Conservation (phyloP, 35 echinoderm and acorn worm species). For the Eucidaris tribuloides region DNA sequence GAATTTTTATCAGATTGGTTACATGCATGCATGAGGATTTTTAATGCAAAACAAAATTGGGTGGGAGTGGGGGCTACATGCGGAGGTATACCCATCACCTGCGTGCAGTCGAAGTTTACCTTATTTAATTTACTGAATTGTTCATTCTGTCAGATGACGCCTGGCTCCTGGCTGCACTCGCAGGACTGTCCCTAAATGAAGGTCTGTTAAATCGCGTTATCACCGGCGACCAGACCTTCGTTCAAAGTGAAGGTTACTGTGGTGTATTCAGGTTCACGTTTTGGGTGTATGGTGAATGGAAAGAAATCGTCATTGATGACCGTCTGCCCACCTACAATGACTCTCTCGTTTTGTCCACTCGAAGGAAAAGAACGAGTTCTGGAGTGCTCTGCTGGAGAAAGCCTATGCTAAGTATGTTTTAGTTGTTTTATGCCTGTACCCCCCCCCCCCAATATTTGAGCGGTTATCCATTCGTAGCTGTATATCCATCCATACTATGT, state of each 20-base stretch:
- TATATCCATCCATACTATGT: too few relatives aligned
- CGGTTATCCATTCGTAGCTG: too few relatives aligned
- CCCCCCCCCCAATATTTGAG: too few relatives aligned
- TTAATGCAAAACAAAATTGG: too few relatives aligned
- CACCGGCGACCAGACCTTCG: conserved; percentile 38
- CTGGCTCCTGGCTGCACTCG: conserved; percentile 84
- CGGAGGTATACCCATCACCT: too few relatives aligned
- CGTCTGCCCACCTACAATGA: conserved; percentile 82
- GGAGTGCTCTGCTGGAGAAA: conserved; percentile 90
- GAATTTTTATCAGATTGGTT: too few relatives aligned
- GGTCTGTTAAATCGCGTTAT: conserved; percentile 65
- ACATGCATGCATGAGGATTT: too few relatives aligned
- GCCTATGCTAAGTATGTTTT: conserved; percentile 86
- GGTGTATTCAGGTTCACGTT: conserved; percentile 80
- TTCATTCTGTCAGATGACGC: conserved; percentile 59
- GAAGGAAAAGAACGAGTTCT: conserved; percentile 80
- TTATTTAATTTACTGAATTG: background rate
- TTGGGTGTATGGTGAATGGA: conserved; percentile 89
- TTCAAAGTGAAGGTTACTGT: conserved; percentile 61
- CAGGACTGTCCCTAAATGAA: conserved; percentile 76
- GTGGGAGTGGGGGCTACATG: too few relatives aligned
- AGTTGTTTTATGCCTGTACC: too few relatives aligned
- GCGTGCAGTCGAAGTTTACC: too few relatives aligned
- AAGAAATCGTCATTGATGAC: conserved; percentile 58
- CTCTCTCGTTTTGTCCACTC: conserved; percentile 85